phyloP scores from a whole-genome alignment of 2,797 vertebrate species.

The Amniataba percoides region DNA sequence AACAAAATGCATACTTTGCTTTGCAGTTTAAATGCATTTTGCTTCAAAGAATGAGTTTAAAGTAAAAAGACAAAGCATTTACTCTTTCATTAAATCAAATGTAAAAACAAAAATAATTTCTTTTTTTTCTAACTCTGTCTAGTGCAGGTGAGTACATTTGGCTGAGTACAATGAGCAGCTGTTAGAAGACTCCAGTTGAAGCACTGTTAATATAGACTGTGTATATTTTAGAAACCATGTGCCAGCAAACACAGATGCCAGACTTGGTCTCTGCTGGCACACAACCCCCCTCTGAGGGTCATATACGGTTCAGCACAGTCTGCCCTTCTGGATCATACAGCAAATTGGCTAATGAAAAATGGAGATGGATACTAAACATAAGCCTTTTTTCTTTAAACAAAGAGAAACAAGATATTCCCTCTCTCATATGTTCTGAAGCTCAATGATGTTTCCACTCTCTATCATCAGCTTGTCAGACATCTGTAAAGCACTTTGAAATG shows the following conservation, averaged over 20 bases:
- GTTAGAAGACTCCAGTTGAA: slow-evolving; percentile 12
- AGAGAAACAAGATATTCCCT: not conserved
- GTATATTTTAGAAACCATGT: slow-evolving; percentile 27
- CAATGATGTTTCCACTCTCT: not conserved
- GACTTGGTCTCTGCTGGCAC: slow-evolving; percentile 6
- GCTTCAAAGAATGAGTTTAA: not conserved
- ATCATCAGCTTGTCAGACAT: not conserved
- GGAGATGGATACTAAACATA: not conserved
- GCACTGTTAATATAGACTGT: slow-evolving; percentile 4
- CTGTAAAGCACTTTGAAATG: not conserved
- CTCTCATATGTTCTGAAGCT: not conserved
- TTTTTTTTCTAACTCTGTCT: not conserved
- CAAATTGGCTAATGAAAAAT: not conserved
- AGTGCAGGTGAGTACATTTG: slow-evolving; percentile 1
- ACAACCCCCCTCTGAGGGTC: not conserved
- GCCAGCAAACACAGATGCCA: slow-evolving; percentile 25
- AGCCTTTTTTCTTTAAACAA: not conserved
- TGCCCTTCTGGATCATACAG: not conserved
- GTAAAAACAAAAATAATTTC: not conserved
- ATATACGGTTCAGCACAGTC: slow-evolving; percentile 4
- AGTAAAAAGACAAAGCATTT: not conserved
- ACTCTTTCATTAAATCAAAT: not conserved
- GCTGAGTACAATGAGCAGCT: slow-evolving; percentile 17
- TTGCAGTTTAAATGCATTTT: not conserved
- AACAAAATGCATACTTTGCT: too few relatives aligned